Evolutionary conservation across 2,797 vertebrate genomes (phyloP), one percentile per base, ranked within the genome.

Genomic region (Enoplosus armatus): DNA sequence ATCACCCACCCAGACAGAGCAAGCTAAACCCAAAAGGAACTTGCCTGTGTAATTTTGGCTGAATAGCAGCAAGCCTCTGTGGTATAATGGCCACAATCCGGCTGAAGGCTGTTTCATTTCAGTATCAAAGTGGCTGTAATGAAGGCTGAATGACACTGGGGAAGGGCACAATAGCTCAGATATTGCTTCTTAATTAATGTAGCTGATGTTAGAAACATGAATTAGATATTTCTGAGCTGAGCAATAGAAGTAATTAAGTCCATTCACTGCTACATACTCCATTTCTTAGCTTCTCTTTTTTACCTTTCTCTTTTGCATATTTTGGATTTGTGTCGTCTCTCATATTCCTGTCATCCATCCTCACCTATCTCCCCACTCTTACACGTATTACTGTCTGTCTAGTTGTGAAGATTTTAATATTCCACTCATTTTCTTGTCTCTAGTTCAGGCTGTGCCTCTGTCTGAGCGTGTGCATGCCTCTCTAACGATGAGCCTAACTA

Each of bases 111-210:
- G 88, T 87, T 92, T 93, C 85, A 94, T 95, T 94, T 93, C 90
- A 84, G 85, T 85, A 93, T 94, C 91, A 93, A 93, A 95, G 91
- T 92, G 91, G 90, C 81, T 85, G 85, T 92, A 94, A 95, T 92
- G 90, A 94, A 92, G 85, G 88, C 84, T 90, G 90, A 92, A 92
- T 91, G 89, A 92, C 87, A 90, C 89, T 87, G 71, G 86, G 86
- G 89, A 93, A 87, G 80, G 79, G 82, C 81, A 93, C 89, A 90
- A 92, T 90, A 72, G 85, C 90, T 77, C 84, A 69, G 85, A 93
- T 90, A 92, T 87, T 87, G 87, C 83, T 85, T 87, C 75, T n/a
- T 93, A 91, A 95, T 95, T 94, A 94, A 91, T 88, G 80, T 75
- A 66, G 89, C 84, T 86, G 80, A 91, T 91, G 83, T 81, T 87